A percentile compares a stretch with the other conserved stretches of the same genome.
phyloP scores from a whole-genome alignment of 1,140 invertebrate genomes.

The Camponotus vicinus region DNA sequence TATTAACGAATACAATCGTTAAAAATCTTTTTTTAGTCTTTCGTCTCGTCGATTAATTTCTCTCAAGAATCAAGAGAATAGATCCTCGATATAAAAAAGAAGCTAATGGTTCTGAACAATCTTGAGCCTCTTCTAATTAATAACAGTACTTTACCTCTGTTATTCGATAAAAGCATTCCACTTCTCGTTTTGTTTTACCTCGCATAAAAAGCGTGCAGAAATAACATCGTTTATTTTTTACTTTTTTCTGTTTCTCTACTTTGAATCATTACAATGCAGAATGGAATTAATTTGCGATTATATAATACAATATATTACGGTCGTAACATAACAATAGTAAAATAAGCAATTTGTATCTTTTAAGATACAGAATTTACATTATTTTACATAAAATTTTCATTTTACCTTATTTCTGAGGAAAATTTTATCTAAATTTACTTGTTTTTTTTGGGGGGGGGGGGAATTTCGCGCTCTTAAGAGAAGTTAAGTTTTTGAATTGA shows the following conservation, averaged over 20 bases:
- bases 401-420: background rate
- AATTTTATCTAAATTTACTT: background rate
- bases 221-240: background rate
- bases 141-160: conserved; percentile 13
- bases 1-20: conserved; percentile 39
- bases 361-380: too few species aligned
- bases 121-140: conserved; percentile 21
- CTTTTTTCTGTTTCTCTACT: background rate
- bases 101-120: background rate
- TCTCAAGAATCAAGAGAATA: conserved; percentile 10
- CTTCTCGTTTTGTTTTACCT: background rate
- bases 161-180: conserved; percentile 31
- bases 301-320: background rate
- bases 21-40: conserved; percentile 29
- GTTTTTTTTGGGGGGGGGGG: background rate
- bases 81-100: background rate
- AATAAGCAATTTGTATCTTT: background rate
- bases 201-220: background rate
- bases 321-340: background rate
- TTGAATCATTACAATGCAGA: background rate
- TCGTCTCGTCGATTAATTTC: conserved; percentile 34
- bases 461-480: background rate
- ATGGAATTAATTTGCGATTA: background rate
- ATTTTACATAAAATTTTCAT: background rate
- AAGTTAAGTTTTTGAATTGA: background rate